Evolutionary conservation across 1,140 invertebrate species (phyloP).

Genomic region (Colletes gigas): DNA sequence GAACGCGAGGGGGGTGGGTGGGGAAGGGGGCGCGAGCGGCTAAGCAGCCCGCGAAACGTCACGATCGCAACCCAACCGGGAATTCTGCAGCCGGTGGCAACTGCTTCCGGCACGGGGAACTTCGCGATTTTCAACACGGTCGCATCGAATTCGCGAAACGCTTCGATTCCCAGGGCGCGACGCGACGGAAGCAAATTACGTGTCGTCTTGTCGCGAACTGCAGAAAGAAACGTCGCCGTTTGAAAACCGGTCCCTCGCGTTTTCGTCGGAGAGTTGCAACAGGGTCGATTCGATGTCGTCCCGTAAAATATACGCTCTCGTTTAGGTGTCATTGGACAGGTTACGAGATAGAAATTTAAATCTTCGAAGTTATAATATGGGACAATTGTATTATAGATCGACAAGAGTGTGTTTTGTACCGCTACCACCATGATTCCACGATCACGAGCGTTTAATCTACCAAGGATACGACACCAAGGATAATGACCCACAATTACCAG

Average conservation of each 20-base stretch:
- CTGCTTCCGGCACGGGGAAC: slow-evolving; percentile 15
- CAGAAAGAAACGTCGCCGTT: not conserved
- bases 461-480: too few species aligned
- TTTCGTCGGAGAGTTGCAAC: not conserved
- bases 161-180: not conserved
- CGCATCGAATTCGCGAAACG: slow-evolving; percentile 32
- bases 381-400: too few species aligned
- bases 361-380: too few species aligned
- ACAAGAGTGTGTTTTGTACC: too few species aligned
- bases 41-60: slow-evolving; percentile 3
- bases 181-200: slow-evolving; percentile 25
- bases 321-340: too few species aligned
- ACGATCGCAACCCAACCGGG: slow-evolving; percentile 7
- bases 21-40: not conserved
- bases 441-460: too few species aligned
- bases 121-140: slow-evolving; percentile 15
- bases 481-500: too few species aligned
- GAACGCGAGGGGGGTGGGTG: not conserved
- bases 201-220: not conserved
- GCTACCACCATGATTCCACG: too few species aligned
- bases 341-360: too few species aligned
- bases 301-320: too few species aligned
- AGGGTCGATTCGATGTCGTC: too few species aligned
- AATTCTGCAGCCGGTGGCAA: not conserved
- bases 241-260: not conserved